Percentiles rank a stretch among this genome's conserved stretches.
Evolutionary conservation across 2,113 vertebrate genomes (phyloP).

Genomic region (Oostethus manadensis): DNA sequence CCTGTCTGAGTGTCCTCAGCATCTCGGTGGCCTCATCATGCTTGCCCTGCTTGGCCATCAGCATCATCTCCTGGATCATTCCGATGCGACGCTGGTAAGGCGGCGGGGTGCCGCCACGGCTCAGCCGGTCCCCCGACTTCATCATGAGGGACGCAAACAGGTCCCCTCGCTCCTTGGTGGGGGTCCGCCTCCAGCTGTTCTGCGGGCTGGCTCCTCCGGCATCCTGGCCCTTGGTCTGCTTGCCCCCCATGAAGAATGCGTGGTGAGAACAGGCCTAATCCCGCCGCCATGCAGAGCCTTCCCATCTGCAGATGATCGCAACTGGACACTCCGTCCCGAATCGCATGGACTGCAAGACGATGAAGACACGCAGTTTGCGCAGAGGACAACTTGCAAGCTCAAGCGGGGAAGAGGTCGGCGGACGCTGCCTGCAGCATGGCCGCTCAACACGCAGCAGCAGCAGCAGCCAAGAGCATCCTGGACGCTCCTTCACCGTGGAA

Average conservation of each 20-base stretch:
- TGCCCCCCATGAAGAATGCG: slow-evolving; percentile 79
- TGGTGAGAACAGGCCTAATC: slow-evolving; percentile 19
- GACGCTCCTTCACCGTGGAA: slow-evolving; percentile 9
- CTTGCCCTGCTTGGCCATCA: slow-evolving; percentile 85
- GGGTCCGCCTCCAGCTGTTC: slow-evolving; percentile 72
- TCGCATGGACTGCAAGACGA: background rate
- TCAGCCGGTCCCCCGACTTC: slow-evolving; percentile 83
- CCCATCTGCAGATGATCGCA: slow-evolving; percentile 26
- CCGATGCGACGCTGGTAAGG: slow-evolving; percentile 88
- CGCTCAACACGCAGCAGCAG: slow-evolving; percentile 16
- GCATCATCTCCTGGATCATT: slow-evolving; percentile 96
- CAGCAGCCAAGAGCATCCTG: slow-evolving; percentile 48
- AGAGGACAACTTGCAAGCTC: slow-evolving; percentile 22
- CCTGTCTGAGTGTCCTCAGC: slow-evolving; percentile 91
- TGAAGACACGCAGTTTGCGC: background rate
- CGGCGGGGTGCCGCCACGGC: slow-evolving; percentile 73
- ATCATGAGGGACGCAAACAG: slow-evolving; percentile 83
- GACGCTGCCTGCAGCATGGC: slow-evolving; percentile 63
- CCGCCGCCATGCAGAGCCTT: slow-evolving; percentile 18
- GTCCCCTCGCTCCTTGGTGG: slow-evolving; percentile 77
- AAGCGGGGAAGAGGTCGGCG: slow-evolving; percentile 61
- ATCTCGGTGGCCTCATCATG: slow-evolving; percentile 90
- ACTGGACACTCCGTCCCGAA: slow-evolving; percentile 1
- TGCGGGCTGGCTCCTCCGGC: slow-evolving; percentile 72
- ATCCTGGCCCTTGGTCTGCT: slow-evolving; percentile 84